Conservation (phyloP, 2,113 vertebrate genomes). For the Dissostichus mawsoni region DNA sequence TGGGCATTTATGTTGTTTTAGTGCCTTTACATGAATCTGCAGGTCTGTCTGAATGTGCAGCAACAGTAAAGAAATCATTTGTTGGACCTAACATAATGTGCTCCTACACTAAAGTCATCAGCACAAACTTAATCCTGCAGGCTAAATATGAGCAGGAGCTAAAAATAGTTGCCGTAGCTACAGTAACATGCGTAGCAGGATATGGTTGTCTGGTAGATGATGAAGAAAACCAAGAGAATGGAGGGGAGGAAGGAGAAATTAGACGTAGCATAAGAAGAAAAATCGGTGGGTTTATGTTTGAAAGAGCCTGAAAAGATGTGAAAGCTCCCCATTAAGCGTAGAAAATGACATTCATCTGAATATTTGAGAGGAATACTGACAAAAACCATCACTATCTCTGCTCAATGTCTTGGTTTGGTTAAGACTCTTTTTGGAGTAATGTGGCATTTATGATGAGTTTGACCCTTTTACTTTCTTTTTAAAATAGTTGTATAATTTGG, state of each 20-base stretch:
- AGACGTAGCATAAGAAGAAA: neutral
- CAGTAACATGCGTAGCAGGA: slow-evolving; percentile 30
- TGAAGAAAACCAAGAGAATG: slow-evolving; percentile 18
- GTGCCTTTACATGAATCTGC: neutral
- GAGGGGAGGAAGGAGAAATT: neutral
- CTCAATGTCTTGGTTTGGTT: slow-evolving; percentile 12
- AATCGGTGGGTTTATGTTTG: slow-evolving; percentile 6
- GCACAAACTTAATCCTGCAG: slow-evolving; percentile 58
- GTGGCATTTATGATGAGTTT: neutral
- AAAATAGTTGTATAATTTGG: neutral
- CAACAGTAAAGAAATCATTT: slow-evolving; percentile 1
- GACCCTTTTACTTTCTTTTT: neutral
- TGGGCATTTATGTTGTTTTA: neutral
- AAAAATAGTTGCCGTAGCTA: slow-evolving; percentile 66
- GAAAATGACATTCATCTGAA: neutral
- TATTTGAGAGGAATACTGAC: neutral
- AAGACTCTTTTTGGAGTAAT: neutral
- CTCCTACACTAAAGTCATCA: slow-evolving; percentile 52
- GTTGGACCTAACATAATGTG: slow-evolving; percentile 38
- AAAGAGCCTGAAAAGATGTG: slow-evolving; percentile 19
- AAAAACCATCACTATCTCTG: neutral
- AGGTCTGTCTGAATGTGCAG: neutral
- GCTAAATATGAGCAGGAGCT: slow-evolving; percentile 56
- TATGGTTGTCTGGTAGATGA: slow-evolving; percentile 35
- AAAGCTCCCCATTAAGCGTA: neutral